Evolutionary conservation across 2,113 vertebrate genomes (phyloP), one percentile per base, ranked within the genome.

Genomic region (Elgaria multicarinata): DNA sequence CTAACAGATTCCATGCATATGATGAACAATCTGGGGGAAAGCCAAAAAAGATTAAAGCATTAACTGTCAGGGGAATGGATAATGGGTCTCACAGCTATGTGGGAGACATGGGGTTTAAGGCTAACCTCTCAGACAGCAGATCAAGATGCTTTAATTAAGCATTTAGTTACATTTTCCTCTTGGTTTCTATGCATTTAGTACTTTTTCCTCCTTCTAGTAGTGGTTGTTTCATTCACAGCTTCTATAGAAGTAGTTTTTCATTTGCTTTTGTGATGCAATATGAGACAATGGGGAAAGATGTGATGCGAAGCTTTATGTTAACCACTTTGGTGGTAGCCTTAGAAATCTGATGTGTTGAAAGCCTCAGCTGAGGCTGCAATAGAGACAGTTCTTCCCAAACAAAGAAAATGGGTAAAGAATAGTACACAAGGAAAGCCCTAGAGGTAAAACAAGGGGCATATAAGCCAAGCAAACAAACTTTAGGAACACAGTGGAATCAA

Each of bases 1-100:
- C 90, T 92, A 93, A 92, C 31, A 90, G 91, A 93, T 92, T 93
- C 92, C 87, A 92, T 22, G 72, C 50, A 92, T 50, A 91, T 67
- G 92, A 94, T 92, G 93, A 94, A 62, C 87, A 88, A 71, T 14
- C 79, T 55, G 88, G 87, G 89, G 86, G 78, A 92, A 91, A 93
- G 71, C 53, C 91, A 94, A 86, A 92, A 93, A 83, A 94, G 89
- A 96, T 94, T 92, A 95, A 94, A 94, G 87, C 86, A 69, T 0
- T 76, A 91, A 53, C 86, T 93, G 90, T 85, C 80, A 83, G 1
- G 75, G 81, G 81, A 92, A 93, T 94, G 91, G 94, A 36, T 64
- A 95, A 86, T 84, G 93, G 72, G 82, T 92, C 87, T 75, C 90
- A 81, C 89, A 95, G 92, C 89, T 91, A 90, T 90, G 93, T 90